Evolutionary conservation across 2,113 vertebrate genomes (phyloP), one percentile per base, ranked within the genome.

Genomic region (Puffinus mauretanicus): DNA sequence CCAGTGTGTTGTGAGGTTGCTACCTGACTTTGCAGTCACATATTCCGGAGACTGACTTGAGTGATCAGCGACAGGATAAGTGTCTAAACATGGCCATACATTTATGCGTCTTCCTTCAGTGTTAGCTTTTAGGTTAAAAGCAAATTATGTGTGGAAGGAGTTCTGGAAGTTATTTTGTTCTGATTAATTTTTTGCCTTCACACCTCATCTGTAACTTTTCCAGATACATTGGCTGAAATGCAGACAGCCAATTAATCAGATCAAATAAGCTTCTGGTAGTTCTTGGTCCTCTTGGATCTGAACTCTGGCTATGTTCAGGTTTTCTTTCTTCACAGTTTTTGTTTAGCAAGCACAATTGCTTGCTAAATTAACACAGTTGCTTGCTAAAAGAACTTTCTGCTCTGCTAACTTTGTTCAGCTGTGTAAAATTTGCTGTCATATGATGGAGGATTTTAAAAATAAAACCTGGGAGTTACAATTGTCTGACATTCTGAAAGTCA

Each of bases 361-460:
- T 51, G 55, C 64, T 92, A 85, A 93, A 64, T 79, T 82, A 71
- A 64, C 52, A 64, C 10, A 36, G 47, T 72, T 85, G 47, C 66
- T 82, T 88, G 26, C 80, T 83, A 19, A 72, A 93, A 94, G 83
- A 89, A 79, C 57, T 94, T 89, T 93, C 52, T 91, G 76, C 80
- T 94, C 77, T 79, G 69, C 60, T 93, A n/a, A 47, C 64, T 94
- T 88, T 60, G 77, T 83, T 94, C 61, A 60, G 40, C 34, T 87
- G 57, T n/a, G 24, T 58, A 20, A 91, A 76, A 82, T 61, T 82
- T 90, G 6, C 66, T 96, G 84, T 87, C 52, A 19, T 77, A 51
- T 54, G 36, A 47, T 71, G 49, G 47, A 93, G 7, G n/a, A 73
- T 90, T 94, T 90, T 42, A 66, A 70, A 85, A 83, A 62, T 42